Conservation (phyloP, 1,140 invertebrate genomes). For the Caenorhabditis inopinata region DNA sequence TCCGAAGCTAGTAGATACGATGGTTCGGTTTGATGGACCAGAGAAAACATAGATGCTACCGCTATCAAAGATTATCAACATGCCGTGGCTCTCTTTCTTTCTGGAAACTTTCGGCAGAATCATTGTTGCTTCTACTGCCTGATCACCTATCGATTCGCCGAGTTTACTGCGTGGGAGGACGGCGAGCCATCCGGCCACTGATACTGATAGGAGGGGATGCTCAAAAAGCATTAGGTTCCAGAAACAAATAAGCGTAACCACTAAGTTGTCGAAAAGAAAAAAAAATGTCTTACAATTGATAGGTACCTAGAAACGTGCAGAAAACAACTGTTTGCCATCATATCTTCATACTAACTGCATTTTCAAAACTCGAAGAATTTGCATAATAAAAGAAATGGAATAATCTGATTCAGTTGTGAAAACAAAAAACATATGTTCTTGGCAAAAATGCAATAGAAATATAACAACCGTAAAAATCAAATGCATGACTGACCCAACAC, state of each 20-base stretch:
- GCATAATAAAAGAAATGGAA: no score
- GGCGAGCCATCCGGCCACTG: not conserved
- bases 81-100: not conserved
- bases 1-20: not conserved
- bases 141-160: conserved; percentile 16
- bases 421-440: not conserved
- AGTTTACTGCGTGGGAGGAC: conserved; percentile 29
- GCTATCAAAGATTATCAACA: conserved; percentile 30
- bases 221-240: not conserved
- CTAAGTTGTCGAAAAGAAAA: no score
- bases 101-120: not conserved
- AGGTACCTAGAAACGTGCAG: no score
- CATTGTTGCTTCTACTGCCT: conserved; percentile 24
- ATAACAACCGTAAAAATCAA: not conserved
- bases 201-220: not conserved
- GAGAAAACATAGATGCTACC: conserved; percentile 18
- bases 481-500: not conserved
- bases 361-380: no score
- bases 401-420: no score
- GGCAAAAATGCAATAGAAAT: not conserved
- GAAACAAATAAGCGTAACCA: not conserved
- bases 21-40: not conserved
- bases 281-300: no score
- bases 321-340: no score
- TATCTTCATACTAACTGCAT: no score